phyloP scores from a whole-genome alignment of 2,888 invertebrate genomes.

The Esperia sulphurella region DNA sequence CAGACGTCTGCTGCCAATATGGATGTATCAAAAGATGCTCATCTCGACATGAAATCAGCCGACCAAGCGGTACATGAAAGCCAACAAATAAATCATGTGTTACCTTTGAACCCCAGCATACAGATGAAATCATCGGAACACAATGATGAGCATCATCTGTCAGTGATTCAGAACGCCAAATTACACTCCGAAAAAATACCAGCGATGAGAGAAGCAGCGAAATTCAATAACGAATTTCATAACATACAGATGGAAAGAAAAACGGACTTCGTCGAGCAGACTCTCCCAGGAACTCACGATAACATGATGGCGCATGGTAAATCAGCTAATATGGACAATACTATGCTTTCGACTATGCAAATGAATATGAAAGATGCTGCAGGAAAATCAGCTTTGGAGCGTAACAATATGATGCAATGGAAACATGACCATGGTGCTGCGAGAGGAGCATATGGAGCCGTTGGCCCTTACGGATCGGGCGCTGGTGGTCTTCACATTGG shows the following conservation, averaged over 20 bases:
- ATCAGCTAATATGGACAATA: slow-evolving; percentile 34
- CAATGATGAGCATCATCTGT: neutral
- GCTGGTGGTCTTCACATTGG: slow-evolving; percentile 41
- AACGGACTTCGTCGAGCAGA: neutral
- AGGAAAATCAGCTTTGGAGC: slow-evolving; percentile 27
- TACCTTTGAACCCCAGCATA: neutral
- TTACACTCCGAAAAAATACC: neutral
- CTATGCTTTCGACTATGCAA: slow-evolving; percentile 30
- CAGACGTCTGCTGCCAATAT: neutral
- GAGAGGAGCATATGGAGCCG: slow-evolving; percentile 35
- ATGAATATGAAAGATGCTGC: slow-evolving; percentile 41
- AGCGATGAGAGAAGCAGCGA: neutral
- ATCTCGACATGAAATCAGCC: neutral
- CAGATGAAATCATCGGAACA: neutral
- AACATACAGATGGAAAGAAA: neutral
- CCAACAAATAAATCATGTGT: neutral
- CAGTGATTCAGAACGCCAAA: neutral
- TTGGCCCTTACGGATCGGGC: slow-evolving; percentile 34
- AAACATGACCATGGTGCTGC: slow-evolving; percentile 26
- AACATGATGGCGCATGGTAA: slow-evolving; percentile 31
- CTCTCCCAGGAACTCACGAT: neutral
- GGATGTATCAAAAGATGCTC: neutral
- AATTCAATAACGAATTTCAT: neutral
- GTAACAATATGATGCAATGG: slow-evolving; percentile 27
- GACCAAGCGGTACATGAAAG: neutral